Conservation (phyloP, 2,797 vertebrate genomes). For the Helostoma temminkii region DNA sequence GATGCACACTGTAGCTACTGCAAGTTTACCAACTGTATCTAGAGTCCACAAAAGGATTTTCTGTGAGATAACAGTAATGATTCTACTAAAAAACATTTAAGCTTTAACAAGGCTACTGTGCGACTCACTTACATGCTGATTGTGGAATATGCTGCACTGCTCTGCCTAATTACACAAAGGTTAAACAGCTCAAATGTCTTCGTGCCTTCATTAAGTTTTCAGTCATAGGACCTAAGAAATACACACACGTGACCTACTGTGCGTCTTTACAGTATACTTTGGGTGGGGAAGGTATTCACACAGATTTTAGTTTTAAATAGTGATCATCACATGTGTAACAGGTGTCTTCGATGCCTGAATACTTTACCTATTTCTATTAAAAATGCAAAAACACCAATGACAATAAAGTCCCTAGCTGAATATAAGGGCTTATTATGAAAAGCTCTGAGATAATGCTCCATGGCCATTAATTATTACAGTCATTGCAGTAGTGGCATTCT, state of each 20-base stretch:
- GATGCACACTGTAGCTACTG: background rate
- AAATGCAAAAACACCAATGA: constrained; percentile 13
- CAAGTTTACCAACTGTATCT: background rate
- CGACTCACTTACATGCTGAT: constrained; percentile 23
- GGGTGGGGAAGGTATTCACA: constrained; percentile 12
- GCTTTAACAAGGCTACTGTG: background rate
- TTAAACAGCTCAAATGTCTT: constrained; percentile 45
- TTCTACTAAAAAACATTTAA: no score
- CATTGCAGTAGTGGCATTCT: background rate
- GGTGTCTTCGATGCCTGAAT: constrained; percentile 21
- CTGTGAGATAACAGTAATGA: no score
- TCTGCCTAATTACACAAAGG: constrained; percentile 43
- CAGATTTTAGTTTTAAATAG: constrained; percentile 38
- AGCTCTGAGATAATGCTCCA: background rate
- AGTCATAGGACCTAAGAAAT: constrained; percentile 40
- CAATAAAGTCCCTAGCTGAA: constrained; percentile 23
- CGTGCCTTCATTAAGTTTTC: constrained; percentile 54
- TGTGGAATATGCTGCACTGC: constrained; percentile 24
- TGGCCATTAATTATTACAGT: background rate
- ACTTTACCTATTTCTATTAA: background rate
- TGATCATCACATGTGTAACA: constrained; percentile 32
- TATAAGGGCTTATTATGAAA: constrained; percentile 46
- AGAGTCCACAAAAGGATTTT: background rate
- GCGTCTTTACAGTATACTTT: constrained; percentile 30
- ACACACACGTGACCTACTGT: constrained; percentile 26